Evolutionary conservation across 2,888 invertebrate genomes (phyloP).

Genomic region (Neoscelio sp.): DNA sequence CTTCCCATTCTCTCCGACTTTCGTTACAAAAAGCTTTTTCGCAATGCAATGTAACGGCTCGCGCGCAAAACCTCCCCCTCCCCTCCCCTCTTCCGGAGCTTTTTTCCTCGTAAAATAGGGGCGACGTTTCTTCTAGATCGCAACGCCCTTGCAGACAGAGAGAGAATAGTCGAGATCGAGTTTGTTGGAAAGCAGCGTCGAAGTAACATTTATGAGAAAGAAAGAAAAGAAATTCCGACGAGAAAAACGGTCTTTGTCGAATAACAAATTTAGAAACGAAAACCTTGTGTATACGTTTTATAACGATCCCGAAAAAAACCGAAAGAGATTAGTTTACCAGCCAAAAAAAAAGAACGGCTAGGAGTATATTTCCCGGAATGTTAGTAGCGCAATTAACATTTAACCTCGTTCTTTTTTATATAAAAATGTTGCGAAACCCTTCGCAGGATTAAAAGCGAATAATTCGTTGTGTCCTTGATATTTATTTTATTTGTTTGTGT

Average conservation of each 20-base stretch:
- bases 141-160: slow-evolving; percentile 62
- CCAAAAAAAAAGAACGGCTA: slow-evolving; percentile 21
- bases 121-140: slow-evolving; percentile 68
- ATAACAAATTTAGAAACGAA: slow-evolving; percentile 67
- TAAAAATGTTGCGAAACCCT: too few species aligned
- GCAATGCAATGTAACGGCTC: slow-evolving; percentile 75
- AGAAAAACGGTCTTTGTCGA: slow-evolving; percentile 57
- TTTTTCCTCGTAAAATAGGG: slow-evolving; percentile 78
- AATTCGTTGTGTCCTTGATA: too few species aligned
- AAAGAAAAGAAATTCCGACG: slow-evolving; percentile 39
- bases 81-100: slow-evolving; percentile 68
- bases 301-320: slow-evolving; percentile 47
- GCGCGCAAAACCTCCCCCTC: slow-evolving; percentile 75
- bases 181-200: slow-evolving; percentile 49
- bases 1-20: slow-evolving; percentile 64
- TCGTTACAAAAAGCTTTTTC: slow-evolving; percentile 74
- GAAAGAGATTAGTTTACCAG: slow-evolving; percentile 46
- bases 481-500: too few species aligned
- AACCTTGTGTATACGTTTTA: slow-evolving; percentile 62
- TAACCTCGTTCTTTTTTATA: too few species aligned
- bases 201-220: slow-evolving; percentile 63
- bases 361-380: too few species aligned
- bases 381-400: neutral
- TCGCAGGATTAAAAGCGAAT: too few species aligned
- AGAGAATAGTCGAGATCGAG: slow-evolving; percentile 37